A percentile compares a stretch with the other conserved stretches of the same genome.
Conservation (phyloP, 2,797 vertebrate species). For the Chloroceryle amazona region DNA sequence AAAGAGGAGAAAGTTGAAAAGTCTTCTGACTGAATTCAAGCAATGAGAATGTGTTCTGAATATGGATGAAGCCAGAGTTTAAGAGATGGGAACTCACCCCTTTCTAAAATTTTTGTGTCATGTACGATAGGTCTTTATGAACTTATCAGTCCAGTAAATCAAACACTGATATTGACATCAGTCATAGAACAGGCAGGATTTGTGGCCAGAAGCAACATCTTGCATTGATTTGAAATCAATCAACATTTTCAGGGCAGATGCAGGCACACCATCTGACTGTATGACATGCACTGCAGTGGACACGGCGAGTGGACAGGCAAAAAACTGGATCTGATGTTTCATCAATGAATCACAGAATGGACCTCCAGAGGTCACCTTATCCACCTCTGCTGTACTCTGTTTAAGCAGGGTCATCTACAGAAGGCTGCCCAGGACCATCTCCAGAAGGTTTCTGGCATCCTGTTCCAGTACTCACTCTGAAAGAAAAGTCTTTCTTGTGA, state of each 20-base stretch:
- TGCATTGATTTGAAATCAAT: not conserved
- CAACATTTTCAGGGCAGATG: not conserved
- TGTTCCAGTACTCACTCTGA: not conserved
- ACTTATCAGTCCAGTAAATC: not conserved
- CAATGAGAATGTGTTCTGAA: not conserved
- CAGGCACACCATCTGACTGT: not conserved
- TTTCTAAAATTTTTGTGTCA: not conserved
- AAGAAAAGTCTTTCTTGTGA: not conserved
- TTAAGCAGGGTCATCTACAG: not conserved
- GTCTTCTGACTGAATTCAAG: not conserved
- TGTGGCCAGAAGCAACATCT: not conserved
- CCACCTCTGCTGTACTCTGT: not conserved
- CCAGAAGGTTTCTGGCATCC: not conserved
- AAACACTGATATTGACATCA: not conserved
- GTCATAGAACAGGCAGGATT: not conserved
- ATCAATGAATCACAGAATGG: not conserved
- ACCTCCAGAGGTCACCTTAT: not conserved
- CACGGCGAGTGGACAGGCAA: accelerated
- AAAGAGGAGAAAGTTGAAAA: not conserved
- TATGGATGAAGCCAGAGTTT: not conserved
- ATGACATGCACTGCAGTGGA: not conserved
- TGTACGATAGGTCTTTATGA: not conserved
- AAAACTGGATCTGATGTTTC: not conserved
- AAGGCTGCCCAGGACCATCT: not conserved
- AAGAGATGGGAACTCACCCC: not conserved